These are phyloP conservation scores for Melangyna quadrimaculata DNA, from an alignment of 2,888 invertebrate species.

Conservation along the genomic window DNA sequence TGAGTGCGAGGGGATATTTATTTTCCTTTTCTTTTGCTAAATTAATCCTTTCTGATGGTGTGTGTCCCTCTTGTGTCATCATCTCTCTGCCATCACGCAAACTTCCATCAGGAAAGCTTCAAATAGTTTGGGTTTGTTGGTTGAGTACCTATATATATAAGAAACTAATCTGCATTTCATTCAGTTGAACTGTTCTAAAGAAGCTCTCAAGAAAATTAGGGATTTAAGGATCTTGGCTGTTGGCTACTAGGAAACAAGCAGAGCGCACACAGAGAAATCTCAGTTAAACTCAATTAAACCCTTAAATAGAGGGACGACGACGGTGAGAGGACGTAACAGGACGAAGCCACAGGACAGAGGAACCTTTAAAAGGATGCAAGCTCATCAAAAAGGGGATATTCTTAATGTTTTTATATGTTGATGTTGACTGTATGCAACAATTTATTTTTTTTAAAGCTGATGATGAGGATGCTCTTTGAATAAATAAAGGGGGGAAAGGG, in stretches of 20 bases:
- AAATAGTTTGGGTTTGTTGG: slow-evolving; percentile 41
- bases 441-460: neutral
- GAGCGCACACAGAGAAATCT: neutral
- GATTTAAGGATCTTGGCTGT: slow-evolving; percentile 21
- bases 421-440: slow-evolving; percentile 1
- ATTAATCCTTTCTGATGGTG: slow-evolving; percentile 54
- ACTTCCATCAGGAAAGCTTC: neutral
- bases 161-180: slow-evolving; percentile 60
- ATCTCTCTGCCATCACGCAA: neutral
- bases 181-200: slow-evolving; percentile 46
- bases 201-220: slow-evolving; percentile 48
- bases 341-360: neutral
- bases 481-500: neutral
- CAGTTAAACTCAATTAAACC: slow-evolving; percentile 41
- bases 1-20: slow-evolving; percentile 9
- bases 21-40: slow-evolving; percentile 15
- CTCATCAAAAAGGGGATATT: neutral
- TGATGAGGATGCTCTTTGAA: neutral
- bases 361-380: neutral
- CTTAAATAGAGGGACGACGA: neutral
- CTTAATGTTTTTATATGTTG: neutral
- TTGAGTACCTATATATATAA: neutral
- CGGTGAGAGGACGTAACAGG: no score
- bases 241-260: neutral
- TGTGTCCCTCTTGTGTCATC: neutral